These are phyloP conservation scores for Solenopsis invicta DNA, from an alignment of 1,140 invertebrate species.

Conservation along the genomic window DNA sequence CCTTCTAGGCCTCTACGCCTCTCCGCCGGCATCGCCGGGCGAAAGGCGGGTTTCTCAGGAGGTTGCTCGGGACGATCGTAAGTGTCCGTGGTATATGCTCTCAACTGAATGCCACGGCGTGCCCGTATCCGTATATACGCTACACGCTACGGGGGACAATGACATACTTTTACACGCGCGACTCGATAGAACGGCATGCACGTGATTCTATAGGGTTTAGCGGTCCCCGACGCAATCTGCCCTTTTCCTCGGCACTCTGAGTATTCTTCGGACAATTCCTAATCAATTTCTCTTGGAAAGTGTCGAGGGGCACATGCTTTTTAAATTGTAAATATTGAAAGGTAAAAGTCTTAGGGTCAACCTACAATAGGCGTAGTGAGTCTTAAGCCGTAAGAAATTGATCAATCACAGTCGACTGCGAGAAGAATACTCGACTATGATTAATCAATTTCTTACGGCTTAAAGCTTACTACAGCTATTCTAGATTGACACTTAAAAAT, in stretches of 20 bases:
- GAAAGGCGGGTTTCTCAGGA: constrained; percentile 77
- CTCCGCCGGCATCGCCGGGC: constrained; percentile 34
- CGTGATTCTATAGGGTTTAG: background rate
- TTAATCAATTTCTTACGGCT: too few species aligned
- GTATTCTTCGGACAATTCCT: background rate
- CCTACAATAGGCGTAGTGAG: too few species aligned
- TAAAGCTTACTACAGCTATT: too few species aligned
- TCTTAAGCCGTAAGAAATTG: too few species aligned
- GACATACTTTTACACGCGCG: constrained; percentile 59
- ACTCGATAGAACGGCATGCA: constrained; percentile 26
- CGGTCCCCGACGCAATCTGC: background rate
- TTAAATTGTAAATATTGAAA: background rate
- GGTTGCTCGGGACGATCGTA: constrained; percentile 55
- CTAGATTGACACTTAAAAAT: too few species aligned
- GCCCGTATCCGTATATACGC: constrained; percentile 25
- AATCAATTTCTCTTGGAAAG: background rate
- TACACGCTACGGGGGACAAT: constrained; percentile 59
- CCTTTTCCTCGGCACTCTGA: background rate
- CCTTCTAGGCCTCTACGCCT: constrained; percentile 14
- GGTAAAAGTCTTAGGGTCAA: background rate
- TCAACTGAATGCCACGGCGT: constrained; percentile 65
- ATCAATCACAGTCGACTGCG: too few species aligned
- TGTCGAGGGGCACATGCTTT: background rate
- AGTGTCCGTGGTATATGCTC: constrained; percentile 54
- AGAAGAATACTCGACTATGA: too few species aligned